Evolutionary conservation across 2,113 vertebrate genomes (phyloP).

Genomic region (Kryptolebias marmoratus): DNA sequence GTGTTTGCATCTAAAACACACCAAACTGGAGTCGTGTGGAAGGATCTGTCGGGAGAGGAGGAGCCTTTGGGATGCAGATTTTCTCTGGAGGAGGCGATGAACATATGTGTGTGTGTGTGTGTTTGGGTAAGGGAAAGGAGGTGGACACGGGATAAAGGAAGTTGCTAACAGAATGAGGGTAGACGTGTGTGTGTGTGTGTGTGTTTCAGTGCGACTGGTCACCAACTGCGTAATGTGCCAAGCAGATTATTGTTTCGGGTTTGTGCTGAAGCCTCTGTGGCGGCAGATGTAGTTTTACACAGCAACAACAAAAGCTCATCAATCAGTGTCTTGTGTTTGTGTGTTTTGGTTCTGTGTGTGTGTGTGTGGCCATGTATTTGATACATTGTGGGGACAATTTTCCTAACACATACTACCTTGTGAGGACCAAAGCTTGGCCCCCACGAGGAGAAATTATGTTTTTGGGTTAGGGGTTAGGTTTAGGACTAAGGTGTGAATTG

Average conservation of each 20-base stretch:
- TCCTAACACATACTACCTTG: too few relatives aligned
- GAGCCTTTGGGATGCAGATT: constrained; percentile 8
- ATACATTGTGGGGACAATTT: too few relatives aligned
- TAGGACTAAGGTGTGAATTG: too few relatives aligned
- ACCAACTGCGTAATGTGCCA: constrained; percentile 56
- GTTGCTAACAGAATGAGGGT: constrained; percentile 52
- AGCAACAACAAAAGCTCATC: constrained; percentile 75
- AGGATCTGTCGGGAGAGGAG: too few relatives aligned
- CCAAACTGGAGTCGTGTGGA: too few relatives aligned
- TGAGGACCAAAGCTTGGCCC: too few relatives aligned
- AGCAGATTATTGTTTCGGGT: constrained; percentile 69
- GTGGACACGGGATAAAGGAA: constrained; percentile 30
- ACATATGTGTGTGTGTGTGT: constrained; percentile 34
- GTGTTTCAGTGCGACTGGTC: constrained; percentile 29
- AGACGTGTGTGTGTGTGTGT: constrained; percentile 1
- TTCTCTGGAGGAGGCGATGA: constrained; percentile 21
- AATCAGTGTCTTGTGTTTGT: constrained; percentile 69
- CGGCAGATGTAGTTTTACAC: constrained; percentile 77
- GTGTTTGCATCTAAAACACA: too few relatives aligned
- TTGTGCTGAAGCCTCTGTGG: constrained; percentile 62
- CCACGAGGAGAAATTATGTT: too few relatives aligned
- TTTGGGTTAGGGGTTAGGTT: too few relatives aligned
- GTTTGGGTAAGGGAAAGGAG: constrained; percentile 13
- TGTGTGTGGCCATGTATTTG: too few relatives aligned
- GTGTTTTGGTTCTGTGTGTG: constrained; percentile 14